Evolutionary conservation across 2,888 invertebrate genomes (phyloP).

Genomic region (Hypena proboscidalis): DNA sequence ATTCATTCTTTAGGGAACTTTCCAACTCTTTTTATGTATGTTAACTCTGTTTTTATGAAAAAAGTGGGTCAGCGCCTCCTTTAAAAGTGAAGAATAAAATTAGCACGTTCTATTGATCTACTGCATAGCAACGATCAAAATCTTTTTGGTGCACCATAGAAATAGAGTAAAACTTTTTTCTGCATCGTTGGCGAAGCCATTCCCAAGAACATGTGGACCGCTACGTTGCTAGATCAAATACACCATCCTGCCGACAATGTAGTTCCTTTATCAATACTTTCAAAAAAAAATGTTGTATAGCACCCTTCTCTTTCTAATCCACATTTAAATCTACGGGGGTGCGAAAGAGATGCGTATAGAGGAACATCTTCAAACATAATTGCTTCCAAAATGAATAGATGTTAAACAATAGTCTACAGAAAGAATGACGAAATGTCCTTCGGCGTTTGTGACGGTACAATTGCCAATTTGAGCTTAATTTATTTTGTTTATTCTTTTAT

Average conservation of each 20-base stretch:
- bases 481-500: conserved; percentile 31
- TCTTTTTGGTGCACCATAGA: conserved; percentile 41
- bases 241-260: conserved; percentile 82
- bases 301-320: conserved; percentile 61
- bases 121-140: conserved; percentile 57
- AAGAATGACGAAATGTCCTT: conserved; percentile 59
- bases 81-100: conserved; percentile 13
- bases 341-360: conserved; percentile 53
- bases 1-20: conserved; percentile 40
- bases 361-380: conserved; percentile 67
- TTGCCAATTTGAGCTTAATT: conserved; percentile 39
- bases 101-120: background rate
- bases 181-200: conserved; percentile 80
- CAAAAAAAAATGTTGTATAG: conserved; percentile 66
- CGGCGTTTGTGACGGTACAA: conserved; percentile 46
- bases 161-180: conserved; percentile 74
- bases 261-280: conserved; percentile 77
- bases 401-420: conserved; percentile 64
- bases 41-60: conserved; percentile 28
- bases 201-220: conserved; percentile 84
- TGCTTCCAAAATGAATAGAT: conserved; percentile 75
- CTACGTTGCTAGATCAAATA: conserved; percentile 84
- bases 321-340: conserved; percentile 28
- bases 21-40: conserved; percentile 31
- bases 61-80: conserved; percentile 35